These are phyloP conservation scores for Clusia tigrina DNA, from an alignment of 2,888 invertebrate species.

Conservation along the genomic window DNA sequence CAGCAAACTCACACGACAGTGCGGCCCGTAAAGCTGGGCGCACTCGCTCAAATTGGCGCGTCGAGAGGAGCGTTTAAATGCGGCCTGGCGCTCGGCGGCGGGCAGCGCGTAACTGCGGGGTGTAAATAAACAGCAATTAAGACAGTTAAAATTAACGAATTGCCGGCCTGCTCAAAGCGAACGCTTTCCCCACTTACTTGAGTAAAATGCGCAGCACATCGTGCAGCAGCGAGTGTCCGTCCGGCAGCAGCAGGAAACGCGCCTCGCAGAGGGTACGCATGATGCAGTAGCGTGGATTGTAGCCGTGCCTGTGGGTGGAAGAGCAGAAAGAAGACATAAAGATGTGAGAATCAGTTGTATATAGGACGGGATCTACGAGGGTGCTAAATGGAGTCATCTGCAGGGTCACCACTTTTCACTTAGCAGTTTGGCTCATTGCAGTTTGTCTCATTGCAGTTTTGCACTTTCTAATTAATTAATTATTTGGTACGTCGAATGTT, in stretches of 20 bases:
- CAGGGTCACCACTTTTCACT: too few species aligned
- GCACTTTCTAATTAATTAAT: too few species aligned
- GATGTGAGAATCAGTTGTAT: background rate
- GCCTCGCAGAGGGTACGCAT: conserved; percentile 76
- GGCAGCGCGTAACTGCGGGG: conserved; percentile 35
- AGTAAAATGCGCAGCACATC: conserved; percentile 73
- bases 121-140: conserved; percentile 37
- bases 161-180: conserved; percentile 46
- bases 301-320: conserved; percentile 51
- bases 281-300: conserved; percentile 66
- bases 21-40: conserved; percentile 52
- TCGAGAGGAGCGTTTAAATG: conserved; percentile 13
- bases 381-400: too few species aligned
- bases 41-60: conserved; percentile 42
- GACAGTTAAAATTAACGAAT: conserved; percentile 41
- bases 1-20: conserved; percentile 58
- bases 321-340: background rate
- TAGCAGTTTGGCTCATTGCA: too few species aligned
- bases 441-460: too few species aligned
- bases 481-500: too few species aligned
- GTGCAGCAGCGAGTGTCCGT: conserved; percentile 72
- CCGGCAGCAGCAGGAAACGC: conserved; percentile 67
- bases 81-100: conserved; percentile 25
- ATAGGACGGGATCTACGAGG: background rate
- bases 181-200: too few species aligned